These are phyloP conservation scores for Anarrhichthys ocellatus DNA, from an alignment of 2,113 vertebrate species.

Conservation along the genomic window DNA sequence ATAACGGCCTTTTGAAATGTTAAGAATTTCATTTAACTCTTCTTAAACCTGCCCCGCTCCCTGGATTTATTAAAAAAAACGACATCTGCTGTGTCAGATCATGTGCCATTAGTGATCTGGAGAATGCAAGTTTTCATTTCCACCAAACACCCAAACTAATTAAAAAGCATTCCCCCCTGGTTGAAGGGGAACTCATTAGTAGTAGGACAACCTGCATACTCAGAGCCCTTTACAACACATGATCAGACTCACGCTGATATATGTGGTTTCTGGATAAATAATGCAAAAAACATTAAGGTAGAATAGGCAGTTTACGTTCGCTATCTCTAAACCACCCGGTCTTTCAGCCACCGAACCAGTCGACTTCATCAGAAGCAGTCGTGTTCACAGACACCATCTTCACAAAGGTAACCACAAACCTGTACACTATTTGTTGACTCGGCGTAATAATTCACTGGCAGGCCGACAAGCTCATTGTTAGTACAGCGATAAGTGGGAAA, in stretches of 20 bases:
- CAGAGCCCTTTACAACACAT: neutral
- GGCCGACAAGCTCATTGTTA: constrained; percentile 46
- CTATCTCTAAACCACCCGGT: constrained; percentile 21
- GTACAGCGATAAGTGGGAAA: constrained; percentile 48
- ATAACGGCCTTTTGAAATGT: constrained; percentile 64
- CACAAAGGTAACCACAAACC: constrained; percentile 14
- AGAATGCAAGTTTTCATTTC: constrained; percentile 28
- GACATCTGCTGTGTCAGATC: constrained; percentile 20
- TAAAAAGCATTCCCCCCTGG: neutral
- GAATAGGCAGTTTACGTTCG: constrained; percentile 27
- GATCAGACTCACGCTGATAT: constrained; percentile 11
- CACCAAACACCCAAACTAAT: neutral
- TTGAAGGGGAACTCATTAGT: neutral
- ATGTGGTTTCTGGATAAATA: constrained; percentile 30
- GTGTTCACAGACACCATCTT: constrained; percentile 29
- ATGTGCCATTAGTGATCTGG: neutral
- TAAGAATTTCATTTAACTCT: constrained; percentile 32
- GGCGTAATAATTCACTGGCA: constrained; percentile 24
- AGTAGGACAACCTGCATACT: constrained; percentile 7
- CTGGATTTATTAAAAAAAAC: constrained; percentile 22
- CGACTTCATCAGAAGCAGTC: constrained; percentile 43
- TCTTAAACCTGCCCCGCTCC: constrained; percentile 9
- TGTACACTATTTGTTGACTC: constrained; percentile 42
- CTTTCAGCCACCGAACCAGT: constrained; percentile 10
- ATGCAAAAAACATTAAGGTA: constrained; percentile 18